Evolutionary conservation across 2,797 vertebrate species (phyloP), one percentile per base, ranked within the genome.

Genomic region (Limosa lapponica): DNA sequence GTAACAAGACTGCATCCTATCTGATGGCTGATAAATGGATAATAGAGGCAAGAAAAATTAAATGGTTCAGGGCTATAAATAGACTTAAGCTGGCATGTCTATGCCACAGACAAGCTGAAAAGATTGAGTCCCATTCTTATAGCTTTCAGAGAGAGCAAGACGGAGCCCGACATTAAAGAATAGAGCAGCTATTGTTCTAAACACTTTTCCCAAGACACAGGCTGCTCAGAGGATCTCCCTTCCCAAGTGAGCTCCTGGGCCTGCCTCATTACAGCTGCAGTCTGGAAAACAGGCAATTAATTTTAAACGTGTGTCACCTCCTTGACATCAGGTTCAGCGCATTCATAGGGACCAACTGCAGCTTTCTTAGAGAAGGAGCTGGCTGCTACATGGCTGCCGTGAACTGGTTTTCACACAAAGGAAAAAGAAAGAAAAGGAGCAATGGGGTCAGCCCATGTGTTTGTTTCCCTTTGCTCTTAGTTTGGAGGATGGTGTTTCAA

Each of bases 171-270:
- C 71, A 48, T 64, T 59, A 85, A 91, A 87, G 91, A 82, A 96
- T 95, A 97, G 90, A 96, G 92, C 65, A 73, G 83, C 83, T 89
- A 92, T 95, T 97, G 95, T 96, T 96, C 93, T 95, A 84, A 92
- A 86, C 1, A 5, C 62, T 65, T 94, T 89, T 82, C 75, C 55
- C 95, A 85, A 77, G 44, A 78, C 83, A 87, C 65, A 92, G 89
- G 78, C 94, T 74, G 71, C 88, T 96, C 80, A 85, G 70, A 91
- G 58, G 72, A 94, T 82, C 92, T 66, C 59, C 52, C 41, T 80
- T 72, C 89, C 70, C 85, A 73, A 84, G 62, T 55, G 70, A 89
- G 95, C 57, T 93, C 72, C 71, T 77, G 57, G 32, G 64, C 57
- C 78, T 89, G 74, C 88, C 74, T 92, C 74, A 48, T 94, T 94